phyloP scores from a whole-genome alignment of 2,797 vertebrate genomes.

The Pseudopleuronectes americanus region DNA sequence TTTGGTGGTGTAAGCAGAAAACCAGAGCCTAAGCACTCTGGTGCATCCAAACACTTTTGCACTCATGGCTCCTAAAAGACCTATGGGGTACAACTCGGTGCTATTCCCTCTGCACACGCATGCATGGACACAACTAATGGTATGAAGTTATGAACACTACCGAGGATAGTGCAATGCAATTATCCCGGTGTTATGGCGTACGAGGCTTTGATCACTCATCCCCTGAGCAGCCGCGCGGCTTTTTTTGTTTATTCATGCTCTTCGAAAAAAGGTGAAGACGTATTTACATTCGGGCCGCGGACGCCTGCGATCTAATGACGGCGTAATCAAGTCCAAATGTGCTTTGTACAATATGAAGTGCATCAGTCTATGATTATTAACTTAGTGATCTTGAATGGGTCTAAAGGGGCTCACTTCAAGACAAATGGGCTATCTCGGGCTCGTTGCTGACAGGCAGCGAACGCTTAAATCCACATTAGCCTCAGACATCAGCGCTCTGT shows the following conservation, averaged over 20 bases:
- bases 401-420: constrained; percentile 60
- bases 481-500: constrained; percentile 45
- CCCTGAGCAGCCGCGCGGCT: constrained; percentile 35
- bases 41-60: constrained; percentile 49
- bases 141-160: constrained; percentile 31
- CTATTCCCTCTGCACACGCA: constrained; percentile 40
- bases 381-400: constrained; percentile 61
- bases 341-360: constrained; percentile 65
- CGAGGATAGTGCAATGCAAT: constrained; percentile 44
- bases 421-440: constrained; percentile 63
- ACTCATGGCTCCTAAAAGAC: constrained; percentile 54
- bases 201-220: constrained; percentile 54
- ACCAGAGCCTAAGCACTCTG: constrained; percentile 17
- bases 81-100: constrained; percentile 43
- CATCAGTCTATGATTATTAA: constrained; percentile 70
- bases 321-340: constrained; percentile 58
- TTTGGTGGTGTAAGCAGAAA: constrained; percentile 49
- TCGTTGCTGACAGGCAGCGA: constrained; percentile 60
- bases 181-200: constrained; percentile 40
- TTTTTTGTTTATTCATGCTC: constrained; percentile 58
- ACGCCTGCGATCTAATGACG: constrained; percentile 53
- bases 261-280: constrained; percentile 41
- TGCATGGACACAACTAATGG: constrained; percentile 35
- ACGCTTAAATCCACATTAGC: constrained; percentile 73
- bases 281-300: constrained; percentile 54